Base-by-base conservation (phyloP, 2,113 vertebrate species). In the Thalassoma bifasciatum region DNA sequence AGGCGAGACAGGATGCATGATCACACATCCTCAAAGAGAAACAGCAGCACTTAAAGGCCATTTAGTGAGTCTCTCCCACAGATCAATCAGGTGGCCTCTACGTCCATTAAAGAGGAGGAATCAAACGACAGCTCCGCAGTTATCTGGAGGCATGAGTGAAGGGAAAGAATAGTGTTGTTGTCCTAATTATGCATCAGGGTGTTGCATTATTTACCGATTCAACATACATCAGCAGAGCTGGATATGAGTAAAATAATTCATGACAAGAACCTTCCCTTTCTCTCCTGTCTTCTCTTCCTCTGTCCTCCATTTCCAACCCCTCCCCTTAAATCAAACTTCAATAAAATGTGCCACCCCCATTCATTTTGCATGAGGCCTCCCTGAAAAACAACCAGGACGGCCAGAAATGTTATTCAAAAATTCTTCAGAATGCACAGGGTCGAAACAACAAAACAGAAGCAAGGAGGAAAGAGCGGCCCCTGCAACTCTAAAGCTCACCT, bases 161-260 rank as follows among this genome's bases (percentile, higher is more conserved):
- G 67, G 80, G 80, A 88, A 90, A 91, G 89, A 92, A 92, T 91
- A 91, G 83, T 63, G 86, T 94, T 94, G 93, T 93, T 94, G 92
- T 94, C 93, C 93, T 95, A 94, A 95, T 95, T 94, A 94, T 86
- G 92, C 89, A 65, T 50, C 24, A 65, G 75, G 84, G 82, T 84
- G 85, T 93, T 94, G 91, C 92, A 95, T 94, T 94, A 94, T 95
- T 95, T 94, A 95, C 91, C 82, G 78, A 86, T 86, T 79, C 91
- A 84, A 94, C 93, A 92, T 94, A 93, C 90, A 93, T 93, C 80
- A 81, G 84, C 89, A 76, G 88, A 84, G 87, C 89, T 88, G 87
- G 82, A 91, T 93, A 89, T 89, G 92, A 93, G 88, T 91, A 93
- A 94, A 94, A 95, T 95, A 92, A 95, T 94, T 94, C 92, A 94